phyloP scores from a whole-genome alignment of 2,888 invertebrate genomes.

The Dusona sp. region DNA sequence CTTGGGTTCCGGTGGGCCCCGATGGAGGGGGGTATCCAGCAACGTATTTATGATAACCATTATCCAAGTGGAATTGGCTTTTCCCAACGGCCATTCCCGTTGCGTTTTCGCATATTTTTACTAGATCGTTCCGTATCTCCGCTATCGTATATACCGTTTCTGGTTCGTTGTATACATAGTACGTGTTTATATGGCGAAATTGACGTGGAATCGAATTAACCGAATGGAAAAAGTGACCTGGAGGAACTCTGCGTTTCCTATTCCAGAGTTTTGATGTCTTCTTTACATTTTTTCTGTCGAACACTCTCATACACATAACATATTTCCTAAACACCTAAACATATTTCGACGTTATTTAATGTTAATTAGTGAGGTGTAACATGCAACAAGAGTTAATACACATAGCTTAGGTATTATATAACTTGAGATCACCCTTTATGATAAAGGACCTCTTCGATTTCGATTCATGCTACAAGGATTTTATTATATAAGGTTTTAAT shows the following conservation, averaged over 20 bases:
- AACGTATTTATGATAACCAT: conserved; percentile 72
- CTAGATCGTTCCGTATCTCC: conserved; percentile 52
- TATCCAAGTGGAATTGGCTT: conserved; percentile 70
- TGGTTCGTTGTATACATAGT: conserved; percentile 18
- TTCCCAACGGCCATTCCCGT: conserved; percentile 54
- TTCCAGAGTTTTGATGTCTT: neutral
- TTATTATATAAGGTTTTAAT: neutral
- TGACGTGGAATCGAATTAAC: conserved; percentile 63
- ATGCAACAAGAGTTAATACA: neutral
- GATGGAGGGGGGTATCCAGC: conserved; percentile 36
- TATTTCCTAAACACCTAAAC: neutral
- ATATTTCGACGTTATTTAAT: neutral
- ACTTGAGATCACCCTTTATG: neutral
- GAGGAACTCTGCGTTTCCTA: neutral
- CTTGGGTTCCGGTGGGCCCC: conserved; percentile 48
- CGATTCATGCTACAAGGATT: neutral
- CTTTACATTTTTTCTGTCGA: neutral
- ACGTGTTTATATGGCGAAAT: neutral
- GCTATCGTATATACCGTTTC: conserved; percentile 40
- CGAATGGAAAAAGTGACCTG: conserved; percentile 13
- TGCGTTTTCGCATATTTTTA: conserved; percentile 66
- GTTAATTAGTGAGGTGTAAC: neutral
- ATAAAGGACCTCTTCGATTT: neutral
- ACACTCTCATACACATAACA: neutral
- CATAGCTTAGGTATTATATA: neutral